Evolutionary conservation across 2,113 vertebrate species (phyloP), one percentile per base, ranked within the genome.

Genomic region (Lasiurus cinereus): DNA sequence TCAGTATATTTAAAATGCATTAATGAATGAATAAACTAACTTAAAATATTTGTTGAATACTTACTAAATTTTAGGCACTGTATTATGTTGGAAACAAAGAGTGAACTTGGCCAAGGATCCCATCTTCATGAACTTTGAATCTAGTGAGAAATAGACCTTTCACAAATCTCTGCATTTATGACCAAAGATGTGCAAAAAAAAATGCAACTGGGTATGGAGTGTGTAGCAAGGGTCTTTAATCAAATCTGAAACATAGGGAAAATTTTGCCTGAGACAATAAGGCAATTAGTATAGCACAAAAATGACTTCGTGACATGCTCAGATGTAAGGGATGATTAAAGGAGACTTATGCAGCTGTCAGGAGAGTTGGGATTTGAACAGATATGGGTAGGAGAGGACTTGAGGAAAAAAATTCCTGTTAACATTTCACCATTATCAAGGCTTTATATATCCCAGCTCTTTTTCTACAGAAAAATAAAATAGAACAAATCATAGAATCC

Each of bases 391-490:
- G 67, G 4, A 90, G 33, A 92, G 10, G n/a, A 6, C 15, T 73
- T 5, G 8, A 93, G 46, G 21, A 5, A 4, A 39, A 39, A 62
- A 36, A 46, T 43, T 22, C 4, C 4, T 64, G 48, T 70, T 89
- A 74, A 6, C 12, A 59, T 54, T 48, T 27, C 59, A 29, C 66
- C 6, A 14, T 90, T 90, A 87, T 52, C n/a, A 66, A 82, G 29
- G 16, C 5, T 18, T 70, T 12, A 7, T 31, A 3, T 31, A 84
- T 46, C 33, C n/a, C 27, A 39, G 33, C 10, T 39, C 64, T 59
- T 92, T 92, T 94, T 74, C 87, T 83, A 13, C 43, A 48, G 29
- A 8, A 21, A 88, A 90, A 48, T 14, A 83, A 52, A 90, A 82
- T 33, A 59, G 15, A 54, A 76, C 19, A 56, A 39, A 80, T 70